These are phyloP conservation scores for Apodemus speciosus DNA, from an alignment of 2,113 vertebrate genomes.

Conservation along the genomic window DNA sequence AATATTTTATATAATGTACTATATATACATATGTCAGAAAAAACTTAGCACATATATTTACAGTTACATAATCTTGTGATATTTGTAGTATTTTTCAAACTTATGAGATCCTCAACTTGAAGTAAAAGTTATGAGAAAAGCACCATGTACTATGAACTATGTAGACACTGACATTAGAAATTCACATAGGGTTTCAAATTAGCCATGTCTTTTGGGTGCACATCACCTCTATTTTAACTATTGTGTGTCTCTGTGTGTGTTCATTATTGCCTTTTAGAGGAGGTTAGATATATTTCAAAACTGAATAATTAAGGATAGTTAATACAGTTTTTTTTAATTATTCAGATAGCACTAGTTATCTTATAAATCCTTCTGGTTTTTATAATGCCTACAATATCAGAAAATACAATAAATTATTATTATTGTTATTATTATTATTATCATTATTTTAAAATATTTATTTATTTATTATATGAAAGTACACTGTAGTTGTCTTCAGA, in stretches of 20 bases:
- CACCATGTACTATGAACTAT: not conserved
- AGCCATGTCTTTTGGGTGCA: not conserved
- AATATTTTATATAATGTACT: constrained; percentile 21
- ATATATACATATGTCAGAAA: not conserved
- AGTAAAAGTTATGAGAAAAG: not conserved
- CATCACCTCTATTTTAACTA: not conserved
- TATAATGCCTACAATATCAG: not conserved
- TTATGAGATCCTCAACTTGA: not conserved
- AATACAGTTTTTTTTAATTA: not conserved
- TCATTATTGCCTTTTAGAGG: constrained; percentile 42
- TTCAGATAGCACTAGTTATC: not conserved
- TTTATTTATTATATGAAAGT: too few relatives aligned
- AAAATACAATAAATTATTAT: not conserved
- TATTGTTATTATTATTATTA: too few relatives aligned
- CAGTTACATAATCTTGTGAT: not conserved
- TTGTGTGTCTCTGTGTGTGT: not conserved
- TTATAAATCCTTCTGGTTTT: not conserved
- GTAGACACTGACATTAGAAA: constrained; percentile 22
- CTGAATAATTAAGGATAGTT: not conserved
- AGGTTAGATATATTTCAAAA: not conserved
- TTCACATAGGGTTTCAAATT: constrained; percentile 40
- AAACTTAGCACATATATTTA: not conserved
- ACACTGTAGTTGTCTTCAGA: too few relatives aligned
- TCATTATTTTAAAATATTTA: too few relatives aligned
- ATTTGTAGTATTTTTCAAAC: constrained; percentile 16